phyloP scores from a whole-genome alignment of 2,797 vertebrate species.

The Enteromius paludinosus region DNA sequence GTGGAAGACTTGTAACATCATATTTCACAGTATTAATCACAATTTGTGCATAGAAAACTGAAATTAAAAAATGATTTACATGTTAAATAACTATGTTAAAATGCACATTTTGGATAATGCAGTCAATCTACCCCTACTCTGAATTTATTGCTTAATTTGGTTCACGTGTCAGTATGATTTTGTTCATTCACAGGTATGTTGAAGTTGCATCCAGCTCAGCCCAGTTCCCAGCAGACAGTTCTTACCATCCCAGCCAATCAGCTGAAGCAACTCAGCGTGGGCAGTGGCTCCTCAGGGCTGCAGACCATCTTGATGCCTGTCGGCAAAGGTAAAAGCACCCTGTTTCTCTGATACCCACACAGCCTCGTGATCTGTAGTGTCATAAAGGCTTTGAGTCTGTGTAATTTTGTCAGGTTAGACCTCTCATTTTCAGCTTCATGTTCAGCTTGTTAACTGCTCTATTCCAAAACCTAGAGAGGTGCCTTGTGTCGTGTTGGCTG shows the following conservation, averaged over 20 bases:
- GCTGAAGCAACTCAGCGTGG: slow-evolving; percentile 90
- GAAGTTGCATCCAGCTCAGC: slow-evolving; percentile 91
- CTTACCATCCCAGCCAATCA: slow-evolving; percentile 92
- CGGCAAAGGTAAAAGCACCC: slow-evolving; percentile 84
- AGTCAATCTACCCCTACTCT: neutral
- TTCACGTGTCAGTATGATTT: neutral
- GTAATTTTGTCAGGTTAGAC: neutral
- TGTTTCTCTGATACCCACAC: neutral
- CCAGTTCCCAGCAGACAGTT: slow-evolving; percentile 90
- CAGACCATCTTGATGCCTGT: slow-evolving; percentile 95
- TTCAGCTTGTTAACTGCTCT: slow-evolving; percentile 1
- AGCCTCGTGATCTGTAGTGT: neutral
- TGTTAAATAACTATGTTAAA: neutral
- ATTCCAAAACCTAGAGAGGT: neutral
- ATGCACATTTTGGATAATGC: neutral
- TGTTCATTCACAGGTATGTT: slow-evolving; percentile 82
- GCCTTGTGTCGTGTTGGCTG: neutral
- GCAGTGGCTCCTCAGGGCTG: slow-evolving; percentile 81
- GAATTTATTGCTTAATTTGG: neutral
- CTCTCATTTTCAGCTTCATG: neutral
- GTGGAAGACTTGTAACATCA: neutral
- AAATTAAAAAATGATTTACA: neutral
- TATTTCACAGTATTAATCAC: neutral
- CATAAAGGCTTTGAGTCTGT: neutral
- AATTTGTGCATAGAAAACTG: neutral